Conservation (phyloP, 2,113 vertebrate species). For the Eclectus roratus region DNA sequence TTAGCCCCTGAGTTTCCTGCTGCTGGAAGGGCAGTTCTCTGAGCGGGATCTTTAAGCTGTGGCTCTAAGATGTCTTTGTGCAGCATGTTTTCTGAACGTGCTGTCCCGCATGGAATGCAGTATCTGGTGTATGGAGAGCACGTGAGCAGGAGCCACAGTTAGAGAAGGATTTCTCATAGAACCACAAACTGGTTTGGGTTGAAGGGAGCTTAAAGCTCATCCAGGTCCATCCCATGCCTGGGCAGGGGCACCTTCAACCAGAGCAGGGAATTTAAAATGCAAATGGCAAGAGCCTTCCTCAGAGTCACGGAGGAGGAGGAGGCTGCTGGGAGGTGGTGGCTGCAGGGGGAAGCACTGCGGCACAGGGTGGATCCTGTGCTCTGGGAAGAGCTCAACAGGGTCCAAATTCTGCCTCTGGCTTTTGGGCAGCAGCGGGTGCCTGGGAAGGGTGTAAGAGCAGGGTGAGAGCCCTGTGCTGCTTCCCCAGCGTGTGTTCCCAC, state of each 20-base stretch:
- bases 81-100: background rate
- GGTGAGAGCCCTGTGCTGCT: background rate
- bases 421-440: background rate
- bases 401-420: background rate
- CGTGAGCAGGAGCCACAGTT: background rate
- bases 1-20: background rate
- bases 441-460: background rate
- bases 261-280: too few relatives aligned
- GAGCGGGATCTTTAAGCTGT: background rate
- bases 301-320: background rate
- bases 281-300: background rate
- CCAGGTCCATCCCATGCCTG: background rate
- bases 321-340: background rate
- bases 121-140: background rate
- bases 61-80: background rate
- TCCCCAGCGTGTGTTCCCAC: background rate
- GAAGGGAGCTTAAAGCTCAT: background rate
- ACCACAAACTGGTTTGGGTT: background rate
- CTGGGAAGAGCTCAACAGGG: background rate
- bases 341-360: fast-evolving
- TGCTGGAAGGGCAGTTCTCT: background rate
- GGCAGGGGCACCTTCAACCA: background rate
- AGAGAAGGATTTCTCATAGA: background rate
- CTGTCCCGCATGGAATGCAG: background rate
- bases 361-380: background rate